phyloP scores from a whole-genome alignment of 2,113 vertebrate species.

The Ahaetulla prasina region DNA sequence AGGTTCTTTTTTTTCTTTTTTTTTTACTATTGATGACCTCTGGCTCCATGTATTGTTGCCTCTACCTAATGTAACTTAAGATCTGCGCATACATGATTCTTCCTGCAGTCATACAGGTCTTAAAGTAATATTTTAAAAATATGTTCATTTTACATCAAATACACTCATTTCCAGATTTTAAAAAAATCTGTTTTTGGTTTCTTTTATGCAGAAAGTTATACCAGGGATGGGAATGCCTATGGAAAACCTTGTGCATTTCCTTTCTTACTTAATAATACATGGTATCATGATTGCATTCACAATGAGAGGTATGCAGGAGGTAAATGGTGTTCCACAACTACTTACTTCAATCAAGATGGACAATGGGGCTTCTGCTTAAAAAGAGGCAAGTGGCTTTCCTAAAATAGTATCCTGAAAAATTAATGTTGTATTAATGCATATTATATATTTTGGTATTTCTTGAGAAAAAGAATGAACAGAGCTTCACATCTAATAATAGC shows the following conservation, averaged over 20 bases:
- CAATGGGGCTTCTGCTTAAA: constrained; percentile 84
- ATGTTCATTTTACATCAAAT: background rate
- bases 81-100: background rate
- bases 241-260: constrained; percentile 89
- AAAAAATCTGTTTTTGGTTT: background rate
- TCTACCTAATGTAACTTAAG: background rate
- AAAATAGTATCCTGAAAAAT: fast-evolving
- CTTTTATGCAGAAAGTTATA: constrained; percentile 78
- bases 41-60: background rate
- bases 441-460: background rate
- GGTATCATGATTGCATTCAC: constrained; percentile 83
- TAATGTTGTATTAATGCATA: background rate
- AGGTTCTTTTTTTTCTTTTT: background rate
- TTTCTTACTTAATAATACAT: constrained; percentile 77
- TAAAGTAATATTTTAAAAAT: background rate
- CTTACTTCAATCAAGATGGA: constrained; percentile 69
- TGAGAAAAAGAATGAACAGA: background rate
- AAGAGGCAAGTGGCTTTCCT: constrained; percentile 70
- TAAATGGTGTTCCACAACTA: constrained; percentile 84
- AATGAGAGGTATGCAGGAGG: constrained; percentile 27
- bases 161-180: background rate
- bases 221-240: constrained; percentile 79
- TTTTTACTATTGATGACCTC: background rate
- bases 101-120: background rate
- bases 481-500: background rate